Evolutionary conservation across 2,888 invertebrate species (phyloP), one percentile per base, ranked within the genome.

Genomic region (Lycia hirtaria): DNA sequence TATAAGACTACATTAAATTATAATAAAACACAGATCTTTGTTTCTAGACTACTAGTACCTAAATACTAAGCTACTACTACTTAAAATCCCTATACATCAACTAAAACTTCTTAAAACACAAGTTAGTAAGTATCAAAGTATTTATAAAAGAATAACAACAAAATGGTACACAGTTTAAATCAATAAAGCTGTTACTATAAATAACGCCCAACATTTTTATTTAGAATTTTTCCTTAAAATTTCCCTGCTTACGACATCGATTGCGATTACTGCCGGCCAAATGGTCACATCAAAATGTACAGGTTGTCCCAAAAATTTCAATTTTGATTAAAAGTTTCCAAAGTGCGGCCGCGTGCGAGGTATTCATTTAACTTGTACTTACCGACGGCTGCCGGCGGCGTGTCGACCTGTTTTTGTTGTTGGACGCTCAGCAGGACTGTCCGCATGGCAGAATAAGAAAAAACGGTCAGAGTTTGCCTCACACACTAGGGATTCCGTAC

Each of bases 331-430:
- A 81, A 82, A 80, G 76, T 83, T 80, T 69, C 67, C 69, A 73
- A 75, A 68, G 71, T 70, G 68, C 43, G 72, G 68, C 60, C 60
- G 67, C 61, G 58, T 64, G 43, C 57, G 48, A 15, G 64, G 73
- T 72, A 81, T 82, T 83, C 78, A 83, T 83, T 81, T 80, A 83
- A 83, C 80, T 83, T 84, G 80, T 78, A 74, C 71, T 81, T 78
- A 74, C 71, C 62, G 65, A 53, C 67, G 65, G 56, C 67, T 64
- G 47, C 26, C 52, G 57, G 44, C 26, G 60, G 9, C 45, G 43
- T 50, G 49, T 41, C 49, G 37, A 19, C 17, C 58, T 53, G 49
- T 58, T 53, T 53, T 43, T 58, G 43, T 49, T 58, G 48, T 48
- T 43, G 30, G 56, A 28, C 56, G 52, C 17, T 49, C 48, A 48